phyloP scores from a whole-genome alignment of 2,888 invertebrate species.

The Torymus tubicola region DNA sequence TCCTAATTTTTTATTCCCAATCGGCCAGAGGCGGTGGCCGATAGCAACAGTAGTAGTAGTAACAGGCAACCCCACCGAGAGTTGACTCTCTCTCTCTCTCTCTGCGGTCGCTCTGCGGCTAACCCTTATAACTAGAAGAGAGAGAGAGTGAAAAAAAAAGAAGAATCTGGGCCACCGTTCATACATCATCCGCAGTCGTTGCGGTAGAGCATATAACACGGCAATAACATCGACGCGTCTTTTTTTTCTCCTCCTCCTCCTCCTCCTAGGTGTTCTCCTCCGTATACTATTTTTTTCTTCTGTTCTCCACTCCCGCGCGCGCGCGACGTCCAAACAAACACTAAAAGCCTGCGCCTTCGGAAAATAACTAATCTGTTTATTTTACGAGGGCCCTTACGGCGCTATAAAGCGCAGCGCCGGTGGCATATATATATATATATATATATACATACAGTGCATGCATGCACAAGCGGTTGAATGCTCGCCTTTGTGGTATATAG shows the following conservation, averaged over 20 bases:
- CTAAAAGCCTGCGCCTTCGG: background rate
- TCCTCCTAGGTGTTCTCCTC: background rate
- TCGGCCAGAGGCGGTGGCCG: conserved; percentile 2
- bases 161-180: conserved; percentile 38
- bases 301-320: background rate
- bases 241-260: background rate
- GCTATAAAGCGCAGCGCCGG: conserved; percentile 17
- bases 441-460: no score
- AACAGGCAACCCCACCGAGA: background rate
- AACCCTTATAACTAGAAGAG: conserved; percentile 8
- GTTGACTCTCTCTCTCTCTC: background rate
- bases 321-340: conserved; percentile 35
- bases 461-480: conserved; percentile 9
- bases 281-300: conserved; percentile 8
- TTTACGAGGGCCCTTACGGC: conserved; percentile 46
- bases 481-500: conserved; percentile 23
- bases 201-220: background rate
- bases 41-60: background rate
- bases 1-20: background rate
- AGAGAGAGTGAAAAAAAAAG: conserved; percentile 13
- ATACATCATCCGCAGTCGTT: conserved; percentile 29
- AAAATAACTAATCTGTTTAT: conserved; percentile 54
- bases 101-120: background rate
- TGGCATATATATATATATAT: no score
- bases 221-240: conserved; percentile 11